These are phyloP conservation scores for Amphiprion clarkii DNA, from an alignment of 2,797 vertebrate species.

Conservation along the genomic window DNA sequence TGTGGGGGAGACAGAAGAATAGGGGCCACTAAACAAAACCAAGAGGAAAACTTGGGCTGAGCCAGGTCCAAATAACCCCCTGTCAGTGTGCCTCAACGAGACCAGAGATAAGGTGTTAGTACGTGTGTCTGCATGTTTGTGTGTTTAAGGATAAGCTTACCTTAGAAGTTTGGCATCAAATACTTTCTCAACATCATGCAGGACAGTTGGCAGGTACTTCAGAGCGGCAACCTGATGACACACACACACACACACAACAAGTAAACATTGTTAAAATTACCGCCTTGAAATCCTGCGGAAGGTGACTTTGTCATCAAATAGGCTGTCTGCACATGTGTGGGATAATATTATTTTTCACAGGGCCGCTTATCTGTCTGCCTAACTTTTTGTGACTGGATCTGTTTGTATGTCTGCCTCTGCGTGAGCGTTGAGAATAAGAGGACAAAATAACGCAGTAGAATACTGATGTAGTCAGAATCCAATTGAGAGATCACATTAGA, in stretches of 20 bases:
- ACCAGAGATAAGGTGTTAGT: conserved; percentile 39
- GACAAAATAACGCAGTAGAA: conserved; percentile 17
- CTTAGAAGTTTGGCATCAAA: conserved; percentile 96
- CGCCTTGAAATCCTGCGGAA: conserved; percentile 33
- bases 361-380: conserved; percentile 16
- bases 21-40: conserved; percentile 57
- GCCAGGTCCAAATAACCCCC: conserved; percentile 40
- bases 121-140: conserved; percentile 21
- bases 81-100: conserved; percentile 40
- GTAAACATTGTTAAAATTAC: conserved; percentile 32
- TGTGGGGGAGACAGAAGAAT: conserved; percentile 31
- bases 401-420: conserved; percentile 17
- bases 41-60: conserved; percentile 35
- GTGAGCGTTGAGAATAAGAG: conserved; percentile 13
- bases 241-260: conserved; percentile 26
- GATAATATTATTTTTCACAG: conserved; percentile 38
- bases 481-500: conserved; percentile 13
- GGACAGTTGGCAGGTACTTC: conserved; percentile 96
- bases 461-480: conserved; percentile 29
- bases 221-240: conserved; percentile 92
- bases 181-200: conserved; percentile 96
- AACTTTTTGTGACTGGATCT: conserved; percentile 25
- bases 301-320: conserved; percentile 58
- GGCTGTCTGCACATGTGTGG: conserved; percentile 27
- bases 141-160: conserved; percentile 76